phyloP scores from a whole-genome alignment of 1,140 invertebrate species.

The Samia ricini region DNA sequence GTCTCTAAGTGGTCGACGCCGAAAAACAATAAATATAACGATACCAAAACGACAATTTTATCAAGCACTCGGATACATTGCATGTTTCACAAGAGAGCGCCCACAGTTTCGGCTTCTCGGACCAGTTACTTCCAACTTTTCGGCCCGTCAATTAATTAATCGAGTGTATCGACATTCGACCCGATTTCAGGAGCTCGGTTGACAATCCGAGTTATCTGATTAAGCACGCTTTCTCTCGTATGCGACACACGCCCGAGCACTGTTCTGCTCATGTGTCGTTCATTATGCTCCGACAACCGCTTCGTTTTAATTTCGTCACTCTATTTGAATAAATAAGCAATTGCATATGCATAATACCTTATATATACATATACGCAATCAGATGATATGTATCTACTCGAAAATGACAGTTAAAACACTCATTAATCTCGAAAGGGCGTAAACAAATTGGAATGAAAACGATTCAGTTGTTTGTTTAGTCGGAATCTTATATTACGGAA shows the following conservation, averaged over 20 bases:
- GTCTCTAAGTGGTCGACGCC: neutral
- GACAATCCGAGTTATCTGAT: conserved; percentile 76
- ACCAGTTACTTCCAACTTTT: conserved; percentile 68
- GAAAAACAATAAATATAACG: conserved; percentile 1
- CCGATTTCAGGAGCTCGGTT: conserved; percentile 75
- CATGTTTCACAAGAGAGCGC: conserved; percentile 52
- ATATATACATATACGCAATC: conserved; percentile 43
- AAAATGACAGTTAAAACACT: conserved; percentile 33
- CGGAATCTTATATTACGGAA: neutral
- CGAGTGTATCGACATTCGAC: conserved; percentile 75
- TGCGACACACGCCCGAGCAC: conserved; percentile 38
- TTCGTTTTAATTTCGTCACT: conserved; percentile 66
- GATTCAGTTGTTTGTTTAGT: conserved; percentile 1
- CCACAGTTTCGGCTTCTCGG: conserved; percentile 52
- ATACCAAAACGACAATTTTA: neutral
- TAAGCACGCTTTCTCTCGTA: conserved; percentile 74
- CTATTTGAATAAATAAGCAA: conserved; percentile 67
- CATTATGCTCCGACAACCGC: conserved; percentile 51
- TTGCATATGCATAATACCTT: conserved; percentile 43
- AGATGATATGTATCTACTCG: conserved; percentile 32
- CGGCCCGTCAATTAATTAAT: conserved; percentile 74
- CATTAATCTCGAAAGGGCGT: conserved; percentile 33
- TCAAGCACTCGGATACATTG: conserved; percentile 6
- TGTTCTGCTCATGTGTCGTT: conserved; percentile 45
- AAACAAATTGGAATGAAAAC: conserved; percentile 4